Evolutionary conservation across 2,888 invertebrate genomes (phyloP).

Genomic region (Carterocephalus palaemon): DNA sequence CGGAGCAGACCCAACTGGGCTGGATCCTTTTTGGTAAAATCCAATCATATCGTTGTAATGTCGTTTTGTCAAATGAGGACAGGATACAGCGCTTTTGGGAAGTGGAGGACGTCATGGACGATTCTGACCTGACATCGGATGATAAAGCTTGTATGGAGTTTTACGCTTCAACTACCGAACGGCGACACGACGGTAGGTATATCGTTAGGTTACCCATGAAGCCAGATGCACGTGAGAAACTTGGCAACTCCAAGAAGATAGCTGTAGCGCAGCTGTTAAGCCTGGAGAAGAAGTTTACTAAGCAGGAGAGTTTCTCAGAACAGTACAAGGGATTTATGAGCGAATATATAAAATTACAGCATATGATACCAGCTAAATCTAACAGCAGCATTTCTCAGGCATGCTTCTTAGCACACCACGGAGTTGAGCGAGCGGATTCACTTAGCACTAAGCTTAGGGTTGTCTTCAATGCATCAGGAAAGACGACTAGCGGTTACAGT

Average conservation of each 20-base stretch:
- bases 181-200: constrained; percentile 23
- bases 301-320: too few species aligned
- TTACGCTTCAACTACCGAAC: neutral
- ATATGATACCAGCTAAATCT: neutral
- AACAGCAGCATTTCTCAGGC: neutral
- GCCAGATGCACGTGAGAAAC: constrained; percentile 1
- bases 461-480: constrained; percentile 31
- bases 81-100: too few species aligned
- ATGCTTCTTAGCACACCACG: neutral
- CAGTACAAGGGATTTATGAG: neutral
- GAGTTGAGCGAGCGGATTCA: too few species aligned
- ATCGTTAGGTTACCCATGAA: constrained; percentile 24
- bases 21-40: too few species aligned
- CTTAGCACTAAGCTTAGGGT: too few species aligned
- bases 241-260: constrained; percentile 24
- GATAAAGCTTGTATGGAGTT: too few species aligned
- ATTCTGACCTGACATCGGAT: too few species aligned
- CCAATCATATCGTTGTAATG: too few species aligned
- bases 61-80: too few species aligned
- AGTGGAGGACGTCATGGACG: too few species aligned
- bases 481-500: constrained; percentile 24
- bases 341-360: too few species aligned
- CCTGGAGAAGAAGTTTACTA: constrained; percentile 14
- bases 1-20: too few species aligned
- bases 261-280: constrained; percentile 27